A percentile compares a stretch with the other conserved stretches of the same genome.
phyloP scores from a whole-genome alignment of 2,888 invertebrate species.

The Temnothorax ravouxi region DNA sequence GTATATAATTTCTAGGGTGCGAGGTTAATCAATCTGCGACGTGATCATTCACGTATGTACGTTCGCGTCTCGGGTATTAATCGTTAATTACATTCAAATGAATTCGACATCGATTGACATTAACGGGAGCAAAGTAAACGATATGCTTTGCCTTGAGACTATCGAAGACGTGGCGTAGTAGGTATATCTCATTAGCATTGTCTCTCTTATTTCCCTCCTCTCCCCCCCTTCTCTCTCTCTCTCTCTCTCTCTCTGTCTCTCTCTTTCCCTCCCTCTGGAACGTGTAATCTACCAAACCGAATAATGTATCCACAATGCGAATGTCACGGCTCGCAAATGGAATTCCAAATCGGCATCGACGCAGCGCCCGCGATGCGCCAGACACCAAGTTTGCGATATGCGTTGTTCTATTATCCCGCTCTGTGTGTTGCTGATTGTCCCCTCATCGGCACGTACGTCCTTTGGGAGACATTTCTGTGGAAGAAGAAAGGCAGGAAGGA shows the following conservation, averaged over 20 bases:
- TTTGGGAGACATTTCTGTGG: neutral
- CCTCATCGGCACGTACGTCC: slow-evolving; percentile 36
- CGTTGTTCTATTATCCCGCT: slow-evolving; percentile 27
- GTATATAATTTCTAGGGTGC: neutral
- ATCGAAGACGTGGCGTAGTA: neutral
- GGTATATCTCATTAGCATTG: neutral
- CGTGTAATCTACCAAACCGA: slow-evolving; percentile 22
- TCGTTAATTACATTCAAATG: slow-evolving; percentile 23
- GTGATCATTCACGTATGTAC: neutral
- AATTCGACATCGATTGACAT: slow-evolving; percentile 31
- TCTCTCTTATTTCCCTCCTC: neutral
- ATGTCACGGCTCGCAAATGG: slow-evolving; percentile 31
- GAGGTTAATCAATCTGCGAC: neutral
- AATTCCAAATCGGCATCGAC: slow-evolving; percentile 36
- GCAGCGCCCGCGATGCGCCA: neutral
- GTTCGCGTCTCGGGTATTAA: neutral
- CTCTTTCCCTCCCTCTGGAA: neutral
- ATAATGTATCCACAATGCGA: slow-evolving; percentile 15
- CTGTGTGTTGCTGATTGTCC: neutral
- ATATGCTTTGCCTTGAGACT: slow-evolving; percentile 1
- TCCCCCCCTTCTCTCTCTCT: too few species aligned
- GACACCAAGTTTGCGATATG: slow-evolving; percentile 8
- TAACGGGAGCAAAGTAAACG: slow-evolving; percentile 27
- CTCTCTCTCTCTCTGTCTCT: neutral
- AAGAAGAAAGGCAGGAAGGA: neutral